These are phyloP conservation scores for Cynoglossus semilaevis DNA, from an alignment of 2,113 vertebrate genomes.

Conservation along the genomic window DNA sequence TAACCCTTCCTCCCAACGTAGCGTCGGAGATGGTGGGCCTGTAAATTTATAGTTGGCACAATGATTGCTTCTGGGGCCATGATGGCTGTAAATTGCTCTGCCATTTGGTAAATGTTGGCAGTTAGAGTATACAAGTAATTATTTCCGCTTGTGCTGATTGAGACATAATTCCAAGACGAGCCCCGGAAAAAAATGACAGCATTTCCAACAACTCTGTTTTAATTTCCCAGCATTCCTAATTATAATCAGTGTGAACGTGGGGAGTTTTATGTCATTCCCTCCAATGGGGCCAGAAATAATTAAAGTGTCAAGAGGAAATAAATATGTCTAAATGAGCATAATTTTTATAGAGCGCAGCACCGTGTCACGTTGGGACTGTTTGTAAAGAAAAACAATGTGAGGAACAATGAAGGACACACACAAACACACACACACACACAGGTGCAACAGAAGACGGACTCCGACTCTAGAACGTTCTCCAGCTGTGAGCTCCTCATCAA, in stretches of 20 bases:
- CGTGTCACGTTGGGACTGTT: constrained; percentile 72
- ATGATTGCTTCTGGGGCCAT: constrained; percentile 75
- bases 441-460: too few relatives aligned
- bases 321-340: constrained; percentile 76
- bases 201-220: constrained; percentile 78
- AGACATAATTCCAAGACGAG: constrained; percentile 76
- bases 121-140: constrained; percentile 80
- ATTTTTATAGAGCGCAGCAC: constrained; percentile 73
- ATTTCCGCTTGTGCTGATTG: constrained; percentile 78
- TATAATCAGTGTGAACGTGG: constrained; percentile 69
- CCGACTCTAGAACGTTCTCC: too few relatives aligned
- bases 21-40: constrained; percentile 66
- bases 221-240: constrained; percentile 77
- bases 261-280: constrained; percentile 68
- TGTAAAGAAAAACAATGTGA: constrained; percentile 71
- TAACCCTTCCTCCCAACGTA: constrained; percentile 65
- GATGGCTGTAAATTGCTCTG: constrained; percentile 77
- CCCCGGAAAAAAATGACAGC: constrained; percentile 72
- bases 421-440: constrained; percentile 24
- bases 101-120: constrained; percentile 79
- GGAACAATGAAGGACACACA: constrained; percentile 67
- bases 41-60: constrained; percentile 78
- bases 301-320: constrained; percentile 76
- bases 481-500: too few relatives aligned
- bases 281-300: constrained; percentile 76